Evolutionary conservation across 2,888 invertebrate genomes (phyloP), one percentile per base, ranked within the genome.

Genomic region (Zootermopsis nevadensis): DNA sequence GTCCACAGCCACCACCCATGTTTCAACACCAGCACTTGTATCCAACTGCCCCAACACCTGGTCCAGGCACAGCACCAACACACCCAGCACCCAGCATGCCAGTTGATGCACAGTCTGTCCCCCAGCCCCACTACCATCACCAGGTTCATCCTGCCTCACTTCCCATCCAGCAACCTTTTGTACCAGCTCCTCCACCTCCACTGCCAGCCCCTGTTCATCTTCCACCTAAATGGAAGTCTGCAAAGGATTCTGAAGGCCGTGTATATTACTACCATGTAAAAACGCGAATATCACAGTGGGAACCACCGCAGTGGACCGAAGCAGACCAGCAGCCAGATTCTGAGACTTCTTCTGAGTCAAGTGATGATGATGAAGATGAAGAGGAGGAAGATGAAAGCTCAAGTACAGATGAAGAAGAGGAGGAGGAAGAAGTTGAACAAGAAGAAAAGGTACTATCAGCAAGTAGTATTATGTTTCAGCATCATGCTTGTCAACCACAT

Each of bases 261-360:
- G 93, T 94, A 0, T 99, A 98, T 89, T 99, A 97, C 90, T 99
- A 98, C 90, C 97, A 99, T 89, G 91, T 94, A 1, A 95, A 94
- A 89, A 91, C 94, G 79, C 91, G 96, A 12, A 91, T 94, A 86
- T 93, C 96, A 33, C 96, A 96, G 88, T 97, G 97, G 97, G 90
- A 93, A 86, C 95, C 95, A 48, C 95, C 94, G 0, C 83, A 84
- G 7, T 85, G 85, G 72, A 88, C 89, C 74, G 89, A 89, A 74
- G 88, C 89, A 77, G 84, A 83, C n/a, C 80, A 60, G 69, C 81
- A 85, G 77, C 83, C 83, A 38, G 85, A 85, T 79, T 85, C 77
- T 22, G 83, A 85, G 8, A 72, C 82, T 27, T 81, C 83, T 0
- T 81, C 74, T 6, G 83, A 83, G 27, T 79, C 83, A 33, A 85